Percentiles rank a stretch among this genome's conserved stretches.
Evolutionary conservation across 2,797 vertebrate species (phyloP).

Genomic region (Myiotriccus ornatus): DNA sequence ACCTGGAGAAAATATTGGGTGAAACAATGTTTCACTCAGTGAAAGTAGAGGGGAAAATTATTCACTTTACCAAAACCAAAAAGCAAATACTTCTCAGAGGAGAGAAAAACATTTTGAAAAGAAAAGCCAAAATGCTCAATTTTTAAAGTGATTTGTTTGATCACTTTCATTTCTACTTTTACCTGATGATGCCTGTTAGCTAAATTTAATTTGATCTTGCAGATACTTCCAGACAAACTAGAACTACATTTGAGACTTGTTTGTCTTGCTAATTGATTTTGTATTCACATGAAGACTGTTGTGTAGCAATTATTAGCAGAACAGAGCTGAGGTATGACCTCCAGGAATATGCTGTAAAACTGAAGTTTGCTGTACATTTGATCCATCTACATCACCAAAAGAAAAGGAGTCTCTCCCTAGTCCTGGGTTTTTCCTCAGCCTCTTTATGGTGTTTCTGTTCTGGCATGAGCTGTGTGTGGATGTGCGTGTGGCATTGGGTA

Average conservation of each 20-base stretch:
- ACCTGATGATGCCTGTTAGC: not conserved
- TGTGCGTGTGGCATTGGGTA: fast-evolving
- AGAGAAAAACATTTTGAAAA: not conserved
- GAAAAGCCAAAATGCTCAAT: not conserved
- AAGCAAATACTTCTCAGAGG: not conserved
- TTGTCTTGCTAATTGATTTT: not conserved
- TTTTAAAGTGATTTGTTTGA: not conserved
- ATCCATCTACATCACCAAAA: not conserved
- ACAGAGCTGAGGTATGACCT: not conserved
- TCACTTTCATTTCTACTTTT: not conserved
- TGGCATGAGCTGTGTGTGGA: fast-evolving
- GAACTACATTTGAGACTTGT: not conserved
- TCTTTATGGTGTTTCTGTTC: not conserved
- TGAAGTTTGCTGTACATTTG: not conserved
- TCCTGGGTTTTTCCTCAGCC: not conserved
- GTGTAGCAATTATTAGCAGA: not conserved
- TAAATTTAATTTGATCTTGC: not conserved
- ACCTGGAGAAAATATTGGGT: not conserved
- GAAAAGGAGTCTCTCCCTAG: fast-evolving
- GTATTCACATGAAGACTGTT: not conserved
- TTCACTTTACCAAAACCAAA: not conserved
- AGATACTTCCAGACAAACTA: not conserved
- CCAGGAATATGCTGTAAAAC: not conserved
- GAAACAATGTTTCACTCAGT: not conserved
- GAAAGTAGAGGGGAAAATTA: not conserved